A percentile compares a stretch with the other conserved stretches of the same genome.
Evolutionary conservation across 2,113 vertebrate genomes (phyloP).

Genomic region (Psophia crepitans): DNA sequence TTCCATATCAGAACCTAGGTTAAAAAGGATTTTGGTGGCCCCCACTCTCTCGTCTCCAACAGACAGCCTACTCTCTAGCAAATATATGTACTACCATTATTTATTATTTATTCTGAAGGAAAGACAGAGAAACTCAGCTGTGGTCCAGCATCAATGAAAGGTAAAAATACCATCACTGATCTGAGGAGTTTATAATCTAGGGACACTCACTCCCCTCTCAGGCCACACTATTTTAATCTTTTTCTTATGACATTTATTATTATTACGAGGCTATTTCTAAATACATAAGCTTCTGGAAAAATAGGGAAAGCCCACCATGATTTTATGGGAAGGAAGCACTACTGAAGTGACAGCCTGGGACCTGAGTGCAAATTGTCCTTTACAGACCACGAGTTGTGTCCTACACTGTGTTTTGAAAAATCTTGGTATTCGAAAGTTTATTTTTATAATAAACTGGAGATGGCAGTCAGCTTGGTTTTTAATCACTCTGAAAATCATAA

Average conservation of each 20-base stretch:
- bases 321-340: neutral
- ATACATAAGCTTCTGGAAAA: neutral
- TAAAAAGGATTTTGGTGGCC: neutral
- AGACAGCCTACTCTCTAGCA: neutral
- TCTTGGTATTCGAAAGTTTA: neutral
- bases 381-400: neutral
- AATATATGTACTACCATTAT: neutral
- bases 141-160: neutral
- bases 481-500: neutral
- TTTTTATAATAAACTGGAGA: neutral
- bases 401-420: neutral
- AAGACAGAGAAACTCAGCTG: neutral
- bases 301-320: neutral
- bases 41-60: neutral
- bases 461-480: neutral
- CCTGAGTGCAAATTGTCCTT: neutral
- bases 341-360: neutral
- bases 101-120: constrained; percentile 24
- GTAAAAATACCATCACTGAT: neutral
- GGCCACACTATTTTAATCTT: neutral
- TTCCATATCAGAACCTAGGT: neutral
- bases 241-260: neutral
- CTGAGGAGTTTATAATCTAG: neutral
- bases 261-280: neutral
- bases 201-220: rapidly evolving